Conservation (phyloP, 2,113 vertebrate genomes). For the Takifugu bimaculatus region DNA sequence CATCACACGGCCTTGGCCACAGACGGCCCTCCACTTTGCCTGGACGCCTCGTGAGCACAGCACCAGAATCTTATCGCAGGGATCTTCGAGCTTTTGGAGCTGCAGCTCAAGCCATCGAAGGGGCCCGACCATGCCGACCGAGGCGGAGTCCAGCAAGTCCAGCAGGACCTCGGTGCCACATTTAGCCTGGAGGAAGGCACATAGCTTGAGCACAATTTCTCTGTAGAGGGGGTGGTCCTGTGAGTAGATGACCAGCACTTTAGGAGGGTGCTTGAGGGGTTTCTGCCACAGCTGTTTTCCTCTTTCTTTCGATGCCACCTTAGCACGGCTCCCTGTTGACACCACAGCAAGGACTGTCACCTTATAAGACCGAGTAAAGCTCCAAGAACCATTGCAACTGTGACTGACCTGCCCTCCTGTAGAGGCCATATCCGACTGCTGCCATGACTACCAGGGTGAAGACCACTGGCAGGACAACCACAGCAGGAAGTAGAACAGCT, state of each 20-base stretch:
- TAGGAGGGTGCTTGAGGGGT: conserved; percentile 48
- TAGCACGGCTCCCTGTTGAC: conserved; percentile 8
- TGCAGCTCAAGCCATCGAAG: conserved; percentile 87
- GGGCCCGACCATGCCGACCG: conserved; percentile 79
- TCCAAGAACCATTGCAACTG: not conserved
- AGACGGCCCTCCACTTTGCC: conserved; percentile 92
- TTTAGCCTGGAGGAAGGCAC: conserved; percentile 83
- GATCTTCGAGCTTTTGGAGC: conserved; percentile 78
- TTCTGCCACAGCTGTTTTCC: not conserved
- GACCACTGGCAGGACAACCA: not conserved
- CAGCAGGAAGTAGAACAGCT: not conserved
- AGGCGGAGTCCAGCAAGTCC: conserved; percentile 82
- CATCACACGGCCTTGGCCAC: conserved; percentile 68
- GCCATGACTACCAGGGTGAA: not conserved
- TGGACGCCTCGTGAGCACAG: conserved; percentile 88
- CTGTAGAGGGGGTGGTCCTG: conserved; percentile 86
- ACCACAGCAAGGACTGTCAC: not conserved
- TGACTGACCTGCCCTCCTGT: conserved; percentile 41
- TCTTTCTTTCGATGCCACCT: fast-evolving
- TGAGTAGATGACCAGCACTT: conserved; percentile 89
- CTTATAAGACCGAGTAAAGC: not conserved
- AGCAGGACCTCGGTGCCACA: conserved; percentile 88
- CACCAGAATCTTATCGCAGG: conserved; percentile 84
- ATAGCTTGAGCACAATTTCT: conserved; percentile 88
- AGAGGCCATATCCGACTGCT: not conserved